Conservation (phyloP, 2,888 invertebrate genomes). For the Thysanoteuthis rhombus region DNA sequence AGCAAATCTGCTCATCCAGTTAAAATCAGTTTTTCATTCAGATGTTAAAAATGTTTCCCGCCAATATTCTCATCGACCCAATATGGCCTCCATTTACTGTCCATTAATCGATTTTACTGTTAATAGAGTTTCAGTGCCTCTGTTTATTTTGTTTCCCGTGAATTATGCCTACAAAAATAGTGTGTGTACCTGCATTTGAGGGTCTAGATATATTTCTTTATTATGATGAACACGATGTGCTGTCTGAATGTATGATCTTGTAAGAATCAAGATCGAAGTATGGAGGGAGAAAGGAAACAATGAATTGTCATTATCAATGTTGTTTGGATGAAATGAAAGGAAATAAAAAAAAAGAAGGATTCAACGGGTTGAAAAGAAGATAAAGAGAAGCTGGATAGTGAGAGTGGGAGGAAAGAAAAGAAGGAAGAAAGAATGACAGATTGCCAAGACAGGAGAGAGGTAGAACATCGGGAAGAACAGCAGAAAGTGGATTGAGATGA, state of each 20-base stretch:
- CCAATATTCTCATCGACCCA: conserved; percentile 12
- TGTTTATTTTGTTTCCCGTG: neutral
- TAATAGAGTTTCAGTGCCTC: neutral
- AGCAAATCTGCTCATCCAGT: neutral
- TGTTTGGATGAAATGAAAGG: neutral
- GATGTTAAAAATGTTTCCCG: neutral
- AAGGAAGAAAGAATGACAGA: neutral
- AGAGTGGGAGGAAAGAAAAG: neutral
- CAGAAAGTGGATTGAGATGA: too few species aligned
- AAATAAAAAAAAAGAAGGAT: neutral
- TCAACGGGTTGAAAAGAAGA: neutral
- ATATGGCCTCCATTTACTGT: neutral
- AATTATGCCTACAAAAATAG: neutral
- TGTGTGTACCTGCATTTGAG: neutral
- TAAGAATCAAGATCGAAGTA: too few species aligned
- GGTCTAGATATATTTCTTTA: neutral
- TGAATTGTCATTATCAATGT: neutral
- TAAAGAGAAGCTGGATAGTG: too few species aligned
- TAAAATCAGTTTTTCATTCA: neutral
- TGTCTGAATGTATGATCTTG: too few species aligned
- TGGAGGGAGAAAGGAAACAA: too few species aligned
- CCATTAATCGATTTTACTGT: neutral
- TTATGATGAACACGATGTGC: neutral
- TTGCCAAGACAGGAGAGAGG: too few species aligned
- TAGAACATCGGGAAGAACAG: too few species aligned